Base-by-base conservation (phyloP, 1,140 invertebrate genomes). In the Drosophila nikananu region DNA sequence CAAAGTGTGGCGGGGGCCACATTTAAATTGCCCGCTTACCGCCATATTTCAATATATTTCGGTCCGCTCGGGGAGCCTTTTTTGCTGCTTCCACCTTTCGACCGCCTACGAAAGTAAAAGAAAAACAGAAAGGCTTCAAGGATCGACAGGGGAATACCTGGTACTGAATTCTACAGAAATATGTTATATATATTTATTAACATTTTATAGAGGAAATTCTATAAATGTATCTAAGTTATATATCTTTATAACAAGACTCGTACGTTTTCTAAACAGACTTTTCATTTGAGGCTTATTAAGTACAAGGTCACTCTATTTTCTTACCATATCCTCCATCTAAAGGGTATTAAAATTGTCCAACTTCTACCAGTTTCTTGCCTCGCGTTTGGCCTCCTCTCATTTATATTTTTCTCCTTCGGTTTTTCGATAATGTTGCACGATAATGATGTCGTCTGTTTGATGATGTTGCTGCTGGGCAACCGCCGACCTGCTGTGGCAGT, bases 1-100 rank as follows among this genome's bases (percentile, higher is more conserved):
- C 60, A 37, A 37, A 25, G 48, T 30, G 49, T 23, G n/a, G 68
- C 13, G 54, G 55, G 75, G 84, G 65, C 62, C 77, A 64, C 84
- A 89, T 89, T 89, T 89, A 89, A 89, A 89, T 89, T 91, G 86
- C 86, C 65, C 86, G 86, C 80, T 91, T 90, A 90, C 86, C 86
- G 87, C 82, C 86, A 90, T 90, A 90, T 90, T 90, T 90, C 84
- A 89, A 89, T 89, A 89, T 87, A 89, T 89, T 79, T 57, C 32
- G 81, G 73, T 65, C 32, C 23, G 21, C n/a, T 72, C 17, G 37
- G 19, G 46, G 15, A 27, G 52, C 8, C 51, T 30, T 35, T 35
- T 41, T 25, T 25, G 27, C 13, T 10, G 46, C 23, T 77, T 68
- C 71, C 60, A 55, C 49, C 76, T 77, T 67, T 77, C 25, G 61